phyloP scores from a whole-genome alignment of 2,888 invertebrate genomes.

The Archips xylosteana region DNA sequence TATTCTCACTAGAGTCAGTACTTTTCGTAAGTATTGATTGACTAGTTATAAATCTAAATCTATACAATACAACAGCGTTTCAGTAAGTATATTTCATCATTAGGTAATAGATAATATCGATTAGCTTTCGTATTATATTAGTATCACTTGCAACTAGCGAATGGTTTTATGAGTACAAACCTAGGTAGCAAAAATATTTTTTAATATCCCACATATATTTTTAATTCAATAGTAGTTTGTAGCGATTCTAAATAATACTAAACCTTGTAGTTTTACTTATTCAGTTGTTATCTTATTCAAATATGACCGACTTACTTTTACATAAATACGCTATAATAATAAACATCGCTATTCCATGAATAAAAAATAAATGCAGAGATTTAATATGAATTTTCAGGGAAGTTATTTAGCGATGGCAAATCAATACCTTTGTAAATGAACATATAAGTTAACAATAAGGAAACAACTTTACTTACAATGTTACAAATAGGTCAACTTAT shows the following conservation, averaged over 20 bases:
- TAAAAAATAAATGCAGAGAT: neutral
- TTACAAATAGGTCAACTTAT: neutral
- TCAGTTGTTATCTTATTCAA: neutral
- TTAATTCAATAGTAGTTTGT: neutral
- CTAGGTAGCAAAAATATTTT: neutral
- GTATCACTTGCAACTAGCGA: slow-evolving; percentile 3
- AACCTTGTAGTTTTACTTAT: neutral
- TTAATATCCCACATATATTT: neutral
- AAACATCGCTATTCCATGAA: neutral
- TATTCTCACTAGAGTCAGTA: too few relatives aligned
- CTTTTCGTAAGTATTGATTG: too few relatives aligned
- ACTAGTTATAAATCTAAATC: too few relatives aligned
- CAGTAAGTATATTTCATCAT: neutral
- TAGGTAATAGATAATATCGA: neutral
- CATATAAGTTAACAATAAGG: neutral
- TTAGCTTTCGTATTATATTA: neutral
- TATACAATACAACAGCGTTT: neutral
- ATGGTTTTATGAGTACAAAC: neutral
- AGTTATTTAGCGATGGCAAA: neutral
- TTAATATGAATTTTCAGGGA: too few relatives aligned
- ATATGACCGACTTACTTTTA: neutral
- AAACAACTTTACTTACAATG: neutral
- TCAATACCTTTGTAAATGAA: neutral
- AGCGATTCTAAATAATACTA: neutral
- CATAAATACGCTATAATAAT: neutral